phyloP scores from a whole-genome alignment of 2,888 invertebrate genomes.

The Lydus trimaculatus region DNA sequence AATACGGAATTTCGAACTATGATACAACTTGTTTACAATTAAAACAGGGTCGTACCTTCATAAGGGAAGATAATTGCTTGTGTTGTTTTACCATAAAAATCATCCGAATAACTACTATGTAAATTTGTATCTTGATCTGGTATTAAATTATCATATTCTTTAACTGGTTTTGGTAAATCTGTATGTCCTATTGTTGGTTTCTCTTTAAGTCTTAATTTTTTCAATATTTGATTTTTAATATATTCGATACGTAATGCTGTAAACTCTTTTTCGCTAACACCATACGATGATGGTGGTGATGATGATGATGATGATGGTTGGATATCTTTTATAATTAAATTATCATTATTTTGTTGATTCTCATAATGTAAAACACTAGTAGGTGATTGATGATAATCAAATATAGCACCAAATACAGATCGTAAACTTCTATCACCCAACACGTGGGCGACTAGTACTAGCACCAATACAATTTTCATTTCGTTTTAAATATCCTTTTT shows the following conservation, averaged over 20 bases:
- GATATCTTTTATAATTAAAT: slow-evolving; percentile 4
- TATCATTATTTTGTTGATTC: slow-evolving; percentile 17
- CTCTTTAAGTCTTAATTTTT: slow-evolving; percentile 78
- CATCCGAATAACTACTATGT: slow-evolving; percentile 70
- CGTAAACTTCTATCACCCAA: slow-evolving; percentile 38
- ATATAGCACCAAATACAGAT: slow-evolving; percentile 51
- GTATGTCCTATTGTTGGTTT: slow-evolving; percentile 72
- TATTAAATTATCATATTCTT: slow-evolving; percentile 72
- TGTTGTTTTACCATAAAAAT: slow-evolving; percentile 84
- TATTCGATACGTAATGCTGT: slow-evolving; percentile 78
- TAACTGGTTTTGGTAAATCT: slow-evolving; percentile 77
- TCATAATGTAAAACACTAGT: slow-evolving; percentile 23
- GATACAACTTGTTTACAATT: slow-evolving; percentile 26
- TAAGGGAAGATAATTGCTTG: slow-evolving; percentile 84
- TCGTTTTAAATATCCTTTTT: slow-evolving; percentile 24
- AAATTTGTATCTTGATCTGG: slow-evolving; percentile 63
- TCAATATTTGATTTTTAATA: slow-evolving; percentile 84
- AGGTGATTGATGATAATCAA: slow-evolving; percentile 30
- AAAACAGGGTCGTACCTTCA: slow-evolving; percentile 67
- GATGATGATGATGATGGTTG: slow-evolving; percentile 29
- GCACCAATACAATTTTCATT: slow-evolving; percentile 34
- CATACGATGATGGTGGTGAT: slow-evolving; percentile 36
- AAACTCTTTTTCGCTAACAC: slow-evolving; percentile 65
- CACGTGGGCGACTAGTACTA: slow-evolving; percentile 32
- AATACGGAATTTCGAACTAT: slow-evolving; percentile 32